Evolutionary conservation across 64 coral and sea anemone species (phyloP).

Genomic region (Pocillopora damicornis): DNA sequence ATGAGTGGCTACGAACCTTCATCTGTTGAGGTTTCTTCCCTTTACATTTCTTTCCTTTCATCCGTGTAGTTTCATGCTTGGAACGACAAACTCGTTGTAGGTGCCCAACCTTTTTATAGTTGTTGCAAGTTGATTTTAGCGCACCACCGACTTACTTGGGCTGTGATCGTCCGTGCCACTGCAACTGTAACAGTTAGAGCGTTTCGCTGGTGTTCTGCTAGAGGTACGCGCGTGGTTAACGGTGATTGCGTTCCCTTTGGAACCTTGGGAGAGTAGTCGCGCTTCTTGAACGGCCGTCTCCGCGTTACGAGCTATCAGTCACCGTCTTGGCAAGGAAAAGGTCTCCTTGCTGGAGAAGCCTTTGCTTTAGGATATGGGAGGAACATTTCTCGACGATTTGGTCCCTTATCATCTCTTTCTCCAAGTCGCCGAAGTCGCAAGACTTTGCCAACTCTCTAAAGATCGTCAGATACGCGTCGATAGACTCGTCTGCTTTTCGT

Average conservation of each 20-base stretch:
- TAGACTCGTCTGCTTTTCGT: background rate
- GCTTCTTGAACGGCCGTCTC: background rate
- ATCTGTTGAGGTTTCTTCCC: no score
- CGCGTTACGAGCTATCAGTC: background rate
- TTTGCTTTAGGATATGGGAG: background rate
- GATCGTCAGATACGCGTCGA: conserved; percentile 6
- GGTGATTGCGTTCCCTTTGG: background rate
- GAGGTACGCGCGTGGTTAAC: background rate
- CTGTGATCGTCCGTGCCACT: conserved; percentile 20
- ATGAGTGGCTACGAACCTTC: background rate
- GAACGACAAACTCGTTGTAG: conserved; percentile 29
- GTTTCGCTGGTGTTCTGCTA: background rate
- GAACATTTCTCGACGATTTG: conserved; percentile 32
- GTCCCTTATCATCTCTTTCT: conserved; percentile 33
- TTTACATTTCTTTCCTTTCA: no score
- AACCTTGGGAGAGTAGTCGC: background rate
- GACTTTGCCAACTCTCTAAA: conserved; percentile 14
- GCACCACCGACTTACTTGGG: conserved; percentile 13
- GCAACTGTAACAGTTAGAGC: conserved; percentile 20
- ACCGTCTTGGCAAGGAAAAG: conserved; percentile 11
- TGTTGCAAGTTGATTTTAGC: conserved; percentile 22
- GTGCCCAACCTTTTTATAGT: conserved; percentile 34
- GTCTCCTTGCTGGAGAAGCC: conserved; percentile 6
- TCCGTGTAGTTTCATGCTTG: background rate
- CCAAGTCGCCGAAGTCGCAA: conserved; percentile 14